Percentiles rank a stretch among this genome's conserved stretches.
Conservation (phyloP, 2,888 invertebrate genomes). For the Aradus depressus region DNA sequence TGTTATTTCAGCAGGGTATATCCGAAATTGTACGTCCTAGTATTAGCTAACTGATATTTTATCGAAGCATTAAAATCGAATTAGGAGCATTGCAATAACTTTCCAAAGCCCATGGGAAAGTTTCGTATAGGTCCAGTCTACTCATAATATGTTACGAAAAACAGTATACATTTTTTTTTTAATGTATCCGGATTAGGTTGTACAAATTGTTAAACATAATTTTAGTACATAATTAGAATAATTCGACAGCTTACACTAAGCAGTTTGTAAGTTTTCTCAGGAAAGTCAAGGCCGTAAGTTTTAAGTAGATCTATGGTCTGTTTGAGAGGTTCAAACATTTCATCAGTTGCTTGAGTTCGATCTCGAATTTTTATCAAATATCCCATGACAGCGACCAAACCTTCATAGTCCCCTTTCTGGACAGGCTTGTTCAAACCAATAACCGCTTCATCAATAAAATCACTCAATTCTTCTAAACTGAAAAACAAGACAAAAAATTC, state of each 20-base stretch:
- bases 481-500: conserved; percentile 4
- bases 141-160: too few species aligned
- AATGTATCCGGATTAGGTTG: too few species aligned
- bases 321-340: conserved; percentile 80
- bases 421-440: conserved; percentile 59
- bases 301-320: conserved; percentile 76
- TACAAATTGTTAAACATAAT: background rate
- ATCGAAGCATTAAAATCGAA: too few species aligned
- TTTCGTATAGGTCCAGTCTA: too few species aligned
- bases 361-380: conserved; percentile 69
- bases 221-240: background rate
- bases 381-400: conserved; percentile 70
- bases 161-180: too few species aligned
- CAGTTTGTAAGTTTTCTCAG: conserved; percentile 57
- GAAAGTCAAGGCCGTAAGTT: conserved; percentile 76
- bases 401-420: conserved; percentile 75
- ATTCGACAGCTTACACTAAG: conserved; percentile 46
- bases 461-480: conserved; percentile 55
- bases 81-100: too few species aligned
- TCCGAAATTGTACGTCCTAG: too few species aligned
- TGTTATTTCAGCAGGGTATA: too few species aligned
- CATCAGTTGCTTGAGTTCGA: conserved; percentile 63
- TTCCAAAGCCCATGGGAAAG: too few species aligned
- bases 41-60: too few species aligned
- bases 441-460: conserved; percentile 65